Base-by-base conservation (phyloP, 2,888 invertebrate species). In the Pecten maximus region DNA sequence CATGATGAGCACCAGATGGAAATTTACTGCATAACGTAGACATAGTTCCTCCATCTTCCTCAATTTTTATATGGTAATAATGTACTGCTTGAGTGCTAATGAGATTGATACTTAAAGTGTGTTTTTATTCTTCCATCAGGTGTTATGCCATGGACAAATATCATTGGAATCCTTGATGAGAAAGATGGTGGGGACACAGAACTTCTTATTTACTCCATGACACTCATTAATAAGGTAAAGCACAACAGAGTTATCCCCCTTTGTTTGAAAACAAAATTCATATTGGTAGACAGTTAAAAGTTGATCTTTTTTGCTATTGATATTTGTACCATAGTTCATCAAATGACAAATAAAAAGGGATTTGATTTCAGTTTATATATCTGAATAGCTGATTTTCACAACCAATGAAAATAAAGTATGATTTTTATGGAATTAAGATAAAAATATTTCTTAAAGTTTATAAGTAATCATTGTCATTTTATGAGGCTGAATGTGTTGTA, bases 141-240 rank as follows among this genome's bases (percentile, higher is more conserved):
- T 97, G 93, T 97, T 97, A 96, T 96, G 93, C 98, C 98, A 44
- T 99, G 98, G 98, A 97, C 97, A 92, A 98, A 98, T 95, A 97
- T 98, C 60, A 97, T 98, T 98, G 98, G 98, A 96, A 98, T 99
- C 90, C 97, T 99, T 90, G 98, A 98, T 91, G 97, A 97, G 97
- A 98, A 98, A 95, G 99, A 99, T 94, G 98, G 98, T n/a, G 98
- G 98, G 0, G 99, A 99, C 97, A 98, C 99, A 3, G 99, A 99
- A 97, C 97, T 99, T 40, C 97, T 99, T 15, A 98, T 99, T 95
- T 99, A 99, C 97, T 99, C 99, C 39, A 99, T 99, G 96, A 99
- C 99, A 35, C 97, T 99, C 91, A 98, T 99, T 95, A 99, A 99
- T 97, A 98, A 99, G 96, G 97, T 97, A 92, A 92, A 10, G 87